Evolutionary conservation across 2,888 invertebrate species (phyloP).

Genomic region (Lasius fuliginosus): DNA sequence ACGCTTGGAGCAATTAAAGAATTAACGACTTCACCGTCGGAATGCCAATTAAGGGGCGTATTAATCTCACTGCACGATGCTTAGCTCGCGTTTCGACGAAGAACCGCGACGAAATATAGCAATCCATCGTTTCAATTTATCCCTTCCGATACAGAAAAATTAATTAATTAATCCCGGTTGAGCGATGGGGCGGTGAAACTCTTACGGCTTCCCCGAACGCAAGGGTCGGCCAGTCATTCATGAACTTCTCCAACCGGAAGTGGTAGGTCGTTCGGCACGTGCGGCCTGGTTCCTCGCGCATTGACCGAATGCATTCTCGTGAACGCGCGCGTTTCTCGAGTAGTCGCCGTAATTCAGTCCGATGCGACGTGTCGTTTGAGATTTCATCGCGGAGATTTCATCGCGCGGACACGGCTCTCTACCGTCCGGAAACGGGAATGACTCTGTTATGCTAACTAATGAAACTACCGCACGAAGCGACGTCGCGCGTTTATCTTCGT

Average conservation of each 20-base stretch:
- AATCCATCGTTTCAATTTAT: background rate
- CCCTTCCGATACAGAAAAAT: background rate
- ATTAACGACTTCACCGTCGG: background rate
- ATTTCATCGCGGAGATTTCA: constrained; percentile 23
- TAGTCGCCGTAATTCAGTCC: background rate
- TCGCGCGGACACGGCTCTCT: constrained; percentile 28
- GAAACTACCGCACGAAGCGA: constrained; percentile 52
- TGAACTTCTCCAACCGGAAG: constrained; percentile 32
- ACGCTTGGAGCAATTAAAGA: background rate
- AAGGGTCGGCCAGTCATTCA: background rate
- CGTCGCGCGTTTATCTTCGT: constrained; percentile 48
- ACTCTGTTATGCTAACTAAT: constrained; percentile 71
- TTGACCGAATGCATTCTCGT: constrained; percentile 45
- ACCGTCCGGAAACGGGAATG: constrained; percentile 55
- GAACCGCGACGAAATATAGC: background rate
- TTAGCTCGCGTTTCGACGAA: background rate
- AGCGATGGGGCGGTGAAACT: background rate
- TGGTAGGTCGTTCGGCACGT: constrained; percentile 48
- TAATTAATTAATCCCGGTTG: constrained; percentile 17
- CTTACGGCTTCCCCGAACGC: background rate
- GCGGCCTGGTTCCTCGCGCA: constrained; percentile 48
- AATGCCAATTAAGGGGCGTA: background rate
- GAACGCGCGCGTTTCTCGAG: constrained; percentile 28
- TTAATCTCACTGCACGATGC: background rate
- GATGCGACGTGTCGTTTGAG: constrained; percentile 8